Base-by-base conservation (phyloP, 1,140 invertebrate species). In the Zaprionus kolodkinae region DNA sequence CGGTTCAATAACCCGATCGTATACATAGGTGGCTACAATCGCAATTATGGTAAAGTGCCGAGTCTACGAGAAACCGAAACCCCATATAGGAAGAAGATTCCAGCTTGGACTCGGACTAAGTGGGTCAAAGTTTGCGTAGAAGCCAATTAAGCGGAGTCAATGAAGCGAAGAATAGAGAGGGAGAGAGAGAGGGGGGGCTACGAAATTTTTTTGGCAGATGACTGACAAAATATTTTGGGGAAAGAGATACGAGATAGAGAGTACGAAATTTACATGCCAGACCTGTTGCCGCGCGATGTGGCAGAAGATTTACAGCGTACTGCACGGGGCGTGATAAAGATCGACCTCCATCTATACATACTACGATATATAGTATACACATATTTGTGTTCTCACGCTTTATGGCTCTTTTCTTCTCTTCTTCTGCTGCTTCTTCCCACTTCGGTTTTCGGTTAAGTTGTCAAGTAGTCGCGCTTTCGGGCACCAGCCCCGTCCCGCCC, bases 101-200 rank as follows among this genome's bases (percentile, higher is more conserved):
- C 40, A 33, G 40, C 60, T 59, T 30, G 52, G 25, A 72, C 52
- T 57, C 9, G 45, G 64, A 65, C 67, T 65, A 78, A 78, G 67
- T 78, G 67, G 76, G 76, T 78, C 76, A 78, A 76, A 78, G 76
- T 76, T 78, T 78, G 76, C 76, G 48, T 27, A 50, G 66, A 66
- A 50, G 66, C 55, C 57, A 78, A 78, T 78, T 78, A 54, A 76
- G 66, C 65, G 61, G 33, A 69, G 69, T 33, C 17, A 30, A 57
- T 21, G 45, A 56, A 52, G 45, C 65, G 30, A 59, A 36, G 48
- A 52, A 60, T 30, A 43, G 40, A 60, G 64, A 59, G 30, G 66
- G 43, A 73, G 15, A 73, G 30, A 17, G 15, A 56, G 55, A 15
- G 17, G 27, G n/a, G 11, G 36, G 12, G 12, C 10, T 27, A 27